A percentile compares a stretch with the other conserved stretches of the same genome.
Evolutionary conservation across 2,797 vertebrate species (phyloP).

Genomic region (Clangula hyemalis): DNA sequence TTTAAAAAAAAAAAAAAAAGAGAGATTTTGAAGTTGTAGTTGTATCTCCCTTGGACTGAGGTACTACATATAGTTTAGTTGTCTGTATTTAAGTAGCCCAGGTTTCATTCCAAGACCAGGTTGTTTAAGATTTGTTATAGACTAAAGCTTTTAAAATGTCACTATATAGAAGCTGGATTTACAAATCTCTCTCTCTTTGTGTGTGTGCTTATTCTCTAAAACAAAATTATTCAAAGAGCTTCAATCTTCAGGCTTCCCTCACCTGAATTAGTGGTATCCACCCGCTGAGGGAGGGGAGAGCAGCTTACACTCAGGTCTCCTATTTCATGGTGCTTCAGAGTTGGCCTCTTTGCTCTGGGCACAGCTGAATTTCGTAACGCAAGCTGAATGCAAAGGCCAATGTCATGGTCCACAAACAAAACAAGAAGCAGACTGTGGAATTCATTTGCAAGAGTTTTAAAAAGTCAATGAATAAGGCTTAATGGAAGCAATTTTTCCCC

Average conservation of each 20-base stretch:
- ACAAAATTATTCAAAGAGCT: background rate
- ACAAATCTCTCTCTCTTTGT: background rate
- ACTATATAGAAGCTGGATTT: background rate
- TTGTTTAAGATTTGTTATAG: background rate
- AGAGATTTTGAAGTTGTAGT: background rate
- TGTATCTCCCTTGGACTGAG: background rate
- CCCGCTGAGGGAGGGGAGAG: background rate
- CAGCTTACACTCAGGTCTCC: background rate
- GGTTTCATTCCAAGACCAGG: background rate
- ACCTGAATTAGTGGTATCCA: background rate
- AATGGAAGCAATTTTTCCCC: background rate
- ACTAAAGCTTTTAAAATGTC: background rate
- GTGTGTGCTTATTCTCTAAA: background rate
- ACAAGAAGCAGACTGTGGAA: background rate
- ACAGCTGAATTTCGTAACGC: background rate
- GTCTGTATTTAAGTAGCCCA: background rate
- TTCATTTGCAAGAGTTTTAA: constrained; percentile 16
- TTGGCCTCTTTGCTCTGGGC: background rate
- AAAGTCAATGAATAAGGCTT: background rate
- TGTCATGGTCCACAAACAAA: background rate
- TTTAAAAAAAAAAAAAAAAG: background rate
- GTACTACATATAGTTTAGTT: background rate
- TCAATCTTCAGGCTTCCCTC: background rate
- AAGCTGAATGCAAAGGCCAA: background rate
- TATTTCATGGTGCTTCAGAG: background rate